Evolutionary conservation across 2,113 vertebrate species (phyloP).

Genomic region (Varanus komodoensis): DNA sequence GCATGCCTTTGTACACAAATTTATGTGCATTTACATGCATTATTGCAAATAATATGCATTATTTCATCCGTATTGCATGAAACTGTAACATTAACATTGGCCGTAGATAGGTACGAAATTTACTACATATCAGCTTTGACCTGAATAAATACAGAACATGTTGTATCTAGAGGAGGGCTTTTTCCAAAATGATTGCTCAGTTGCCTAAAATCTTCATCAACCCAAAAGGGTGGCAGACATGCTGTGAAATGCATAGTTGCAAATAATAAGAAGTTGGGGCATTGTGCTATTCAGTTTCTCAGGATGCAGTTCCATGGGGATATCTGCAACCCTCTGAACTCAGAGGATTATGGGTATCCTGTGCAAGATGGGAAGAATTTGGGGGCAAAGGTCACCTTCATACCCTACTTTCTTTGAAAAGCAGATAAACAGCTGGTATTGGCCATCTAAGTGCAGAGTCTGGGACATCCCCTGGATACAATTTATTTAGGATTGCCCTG

Average conservation of each 20-base stretch:
- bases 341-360: too few species aligned
- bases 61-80: background rate
- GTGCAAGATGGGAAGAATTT: too few species aligned
- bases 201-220: background rate
- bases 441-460: too few species aligned
- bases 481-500: too few species aligned
- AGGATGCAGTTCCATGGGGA: background rate
- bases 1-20: background rate
- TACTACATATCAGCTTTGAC: background rate
- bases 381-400: too few species aligned
- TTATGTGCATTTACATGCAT: background rate
- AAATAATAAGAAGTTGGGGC: background rate
- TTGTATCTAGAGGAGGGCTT: background rate
- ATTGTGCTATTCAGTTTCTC: too few species aligned
- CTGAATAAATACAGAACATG: too few species aligned
- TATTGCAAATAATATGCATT: background rate
- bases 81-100: background rate
- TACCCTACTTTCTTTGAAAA: too few species aligned
- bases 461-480: too few species aligned
- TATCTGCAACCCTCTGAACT: too few species aligned
- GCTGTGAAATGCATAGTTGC: background rate
- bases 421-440: too few species aligned
- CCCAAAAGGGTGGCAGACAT: background rate
- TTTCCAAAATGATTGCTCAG: background rate
- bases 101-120: background rate